Percentiles rank a stretch among this genome's conserved stretches.
These are phyloP conservation scores for Xanthorhoe spadicearia DNA, from an alignment of 2,888 invertebrate genomes.

Conservation along the genomic window DNA sequence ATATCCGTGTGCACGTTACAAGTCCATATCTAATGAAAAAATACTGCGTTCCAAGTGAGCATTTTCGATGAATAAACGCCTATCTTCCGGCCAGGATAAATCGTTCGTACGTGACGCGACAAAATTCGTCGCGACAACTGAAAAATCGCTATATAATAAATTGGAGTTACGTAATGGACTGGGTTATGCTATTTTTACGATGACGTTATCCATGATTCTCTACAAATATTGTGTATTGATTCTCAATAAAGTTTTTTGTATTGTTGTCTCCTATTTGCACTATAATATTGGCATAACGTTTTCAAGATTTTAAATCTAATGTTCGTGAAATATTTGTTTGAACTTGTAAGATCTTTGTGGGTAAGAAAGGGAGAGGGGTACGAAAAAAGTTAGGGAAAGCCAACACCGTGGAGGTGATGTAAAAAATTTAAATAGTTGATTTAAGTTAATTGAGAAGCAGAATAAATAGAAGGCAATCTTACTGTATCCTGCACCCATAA, in stretches of 20 bases:
- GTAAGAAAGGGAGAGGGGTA: too few species aligned
- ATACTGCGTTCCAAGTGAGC: conserved; percentile 24
- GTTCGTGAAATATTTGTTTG: too few species aligned
- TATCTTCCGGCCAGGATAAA: conserved; percentile 51
- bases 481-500: too few species aligned
- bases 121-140: conserved; percentile 56
- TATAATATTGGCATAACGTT: neutral
- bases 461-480: too few species aligned
- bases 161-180: conserved; percentile 40
- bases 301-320: too few species aligned
- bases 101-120: conserved; percentile 59
- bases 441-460: too few species aligned
- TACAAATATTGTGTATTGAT: conserved; percentile 1
- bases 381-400: too few species aligned
- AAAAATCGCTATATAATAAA: conserved; percentile 58
- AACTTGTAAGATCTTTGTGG: too few species aligned
- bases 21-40: conserved; percentile 15
- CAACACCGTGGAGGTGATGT: too few species aligned
- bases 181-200: conserved; percentile 26
- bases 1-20: neutral
- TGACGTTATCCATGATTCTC: conserved; percentile 17
- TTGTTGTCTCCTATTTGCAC: neutral
- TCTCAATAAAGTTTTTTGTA: neutral
- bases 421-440: too few species aligned
- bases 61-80: conserved; percentile 33